Evolutionary conservation across 2,888 invertebrate genomes (phyloP).

Genomic region (Agrilus mali): DNA sequence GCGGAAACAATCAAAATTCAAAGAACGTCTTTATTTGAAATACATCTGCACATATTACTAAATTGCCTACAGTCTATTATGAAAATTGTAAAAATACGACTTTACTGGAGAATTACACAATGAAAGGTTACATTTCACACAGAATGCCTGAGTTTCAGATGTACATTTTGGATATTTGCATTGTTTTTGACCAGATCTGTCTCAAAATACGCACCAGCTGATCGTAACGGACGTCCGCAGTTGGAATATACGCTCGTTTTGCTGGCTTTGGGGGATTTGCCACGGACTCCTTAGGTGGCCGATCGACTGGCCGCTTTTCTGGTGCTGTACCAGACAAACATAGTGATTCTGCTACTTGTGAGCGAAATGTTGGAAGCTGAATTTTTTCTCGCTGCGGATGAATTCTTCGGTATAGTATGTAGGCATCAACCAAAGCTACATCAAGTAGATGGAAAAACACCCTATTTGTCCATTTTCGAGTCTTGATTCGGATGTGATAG

Average conservation of each 20-base stretch:
- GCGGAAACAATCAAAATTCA: too few relatives aligned
- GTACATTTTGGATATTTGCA: slow-evolving; percentile 3
- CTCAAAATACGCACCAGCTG: slow-evolving; percentile 3
- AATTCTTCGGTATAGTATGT: slow-evolving; percentile 6
- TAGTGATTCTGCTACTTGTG: not conserved
- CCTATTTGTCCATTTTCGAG: slow-evolving; percentile 10
- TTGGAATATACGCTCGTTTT: not conserved
- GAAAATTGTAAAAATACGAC: not conserved
- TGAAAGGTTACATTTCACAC: not conserved
- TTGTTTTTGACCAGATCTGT: slow-evolving; percentile 2
- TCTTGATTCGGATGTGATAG: slow-evolving; percentile 13
- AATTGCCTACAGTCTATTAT: too few relatives aligned
- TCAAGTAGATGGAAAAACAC: slow-evolving; percentile 7
- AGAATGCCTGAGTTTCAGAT: slow-evolving; percentile 3
- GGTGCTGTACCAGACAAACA: not conserved
- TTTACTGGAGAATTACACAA: not conserved
- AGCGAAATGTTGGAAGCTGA: slow-evolving; percentile 1
- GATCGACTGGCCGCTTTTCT: not conserved
- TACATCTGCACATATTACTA: too few relatives aligned
- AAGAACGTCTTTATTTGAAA: too few relatives aligned
- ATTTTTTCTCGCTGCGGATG: not conserved
- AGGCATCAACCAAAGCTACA: slow-evolving; percentile 12
- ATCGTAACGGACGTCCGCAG: slow-evolving; percentile 1
- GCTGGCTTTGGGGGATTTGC: not conserved
- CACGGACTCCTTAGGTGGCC: not conserved